Percentiles rank a stretch among this genome's conserved stretches.
Evolutionary conservation across 2,888 invertebrate genomes (phyloP).

Genomic region (Catocala nupta): DNA sequence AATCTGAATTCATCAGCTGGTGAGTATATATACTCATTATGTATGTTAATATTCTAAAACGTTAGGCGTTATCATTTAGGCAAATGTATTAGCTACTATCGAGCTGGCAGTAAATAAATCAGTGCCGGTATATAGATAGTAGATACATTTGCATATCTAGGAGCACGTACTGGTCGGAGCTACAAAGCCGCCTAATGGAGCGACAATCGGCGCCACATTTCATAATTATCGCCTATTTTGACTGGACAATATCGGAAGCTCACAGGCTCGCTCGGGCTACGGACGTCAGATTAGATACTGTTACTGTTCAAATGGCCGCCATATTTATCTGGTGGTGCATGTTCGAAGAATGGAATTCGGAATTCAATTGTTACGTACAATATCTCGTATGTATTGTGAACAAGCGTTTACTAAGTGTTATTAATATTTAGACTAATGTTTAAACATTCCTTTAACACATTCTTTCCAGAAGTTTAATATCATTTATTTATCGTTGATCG

Average conservation of each 20-base stretch:
- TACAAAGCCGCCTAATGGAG: conserved; percentile 82
- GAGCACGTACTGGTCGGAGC: conserved; percentile 65
- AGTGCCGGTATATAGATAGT: conserved; percentile 43
- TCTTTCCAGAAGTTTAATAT: too few species aligned
- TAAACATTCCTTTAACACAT: too few species aligned
- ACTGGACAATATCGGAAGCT: conserved; percentile 81
- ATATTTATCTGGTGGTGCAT: conserved; percentile 16
- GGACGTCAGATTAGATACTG: conserved; percentile 59
- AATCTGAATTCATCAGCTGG: conserved; percentile 9
- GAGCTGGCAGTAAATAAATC: conserved; percentile 46
- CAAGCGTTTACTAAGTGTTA: too few species aligned
- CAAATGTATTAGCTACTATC: conserved; percentile 29
- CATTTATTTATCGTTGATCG: too few species aligned
- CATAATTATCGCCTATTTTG: conserved; percentile 86
- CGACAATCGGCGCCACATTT: conserved; percentile 83
- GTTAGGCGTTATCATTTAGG: conserved; percentile 25
- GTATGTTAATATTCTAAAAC: conserved; percentile 25
- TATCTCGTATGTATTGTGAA: too few species aligned
- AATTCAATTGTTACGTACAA: conserved; percentile 4
- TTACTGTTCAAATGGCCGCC: conserved; percentile 23
- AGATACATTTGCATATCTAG: conserved; percentile 77
- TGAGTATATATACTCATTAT: conserved; percentile 24
- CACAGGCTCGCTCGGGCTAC: conserved; percentile 58
- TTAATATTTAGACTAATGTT: too few species aligned
- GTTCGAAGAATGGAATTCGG: conserved; percentile 3